Evolutionary conservation across 2,888 invertebrate genomes (phyloP).

Genomic region (Macaria notata): DNA sequence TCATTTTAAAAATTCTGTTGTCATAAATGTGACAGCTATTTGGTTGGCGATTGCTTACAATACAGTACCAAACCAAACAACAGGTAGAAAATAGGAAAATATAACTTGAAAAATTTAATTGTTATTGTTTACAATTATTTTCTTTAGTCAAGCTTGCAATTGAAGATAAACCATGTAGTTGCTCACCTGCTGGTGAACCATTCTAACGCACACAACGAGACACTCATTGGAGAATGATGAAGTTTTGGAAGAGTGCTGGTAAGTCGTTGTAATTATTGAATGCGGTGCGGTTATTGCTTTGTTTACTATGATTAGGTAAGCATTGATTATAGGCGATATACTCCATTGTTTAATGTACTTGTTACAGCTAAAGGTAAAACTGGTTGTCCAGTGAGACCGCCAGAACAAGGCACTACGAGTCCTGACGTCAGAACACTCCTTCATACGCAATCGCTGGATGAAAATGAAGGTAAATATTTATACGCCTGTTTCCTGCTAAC

Average conservation of each 20-base stretch:
- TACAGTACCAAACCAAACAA: constrained; percentile 11
- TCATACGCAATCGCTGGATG: constrained; percentile 51
- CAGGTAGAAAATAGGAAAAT: constrained; percentile 18
- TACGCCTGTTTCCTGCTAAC: constrained; percentile 12
- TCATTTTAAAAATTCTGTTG: too few relatives aligned
- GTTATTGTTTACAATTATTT: constrained; percentile 20
- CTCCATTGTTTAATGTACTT: constrained; percentile 16
- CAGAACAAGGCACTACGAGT: constrained; percentile 52
- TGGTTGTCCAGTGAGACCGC: constrained; percentile 76
- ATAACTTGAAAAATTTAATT: constrained; percentile 16
- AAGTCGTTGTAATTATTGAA: constrained; percentile 36
- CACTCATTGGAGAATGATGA: constrained; percentile 82
- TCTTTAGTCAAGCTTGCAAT: background rate
- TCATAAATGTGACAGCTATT: too few relatives aligned
- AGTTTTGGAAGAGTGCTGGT: constrained; percentile 90
- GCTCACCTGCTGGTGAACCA: constrained; percentile 1
- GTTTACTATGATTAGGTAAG: constrained; percentile 16
- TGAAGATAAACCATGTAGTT: constrained; percentile 13
- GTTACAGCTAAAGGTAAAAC: constrained; percentile 77
- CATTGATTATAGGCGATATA: background rate
- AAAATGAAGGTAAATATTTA: constrained; percentile 59
- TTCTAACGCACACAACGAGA: constrained; percentile 11
- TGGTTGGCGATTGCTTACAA: too few relatives aligned
- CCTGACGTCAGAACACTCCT: constrained; percentile 47
- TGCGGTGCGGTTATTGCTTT: constrained; percentile 1